Conservation (phyloP, 2,888 invertebrate genomes). For the Yponomeuta sedellus region DNA sequence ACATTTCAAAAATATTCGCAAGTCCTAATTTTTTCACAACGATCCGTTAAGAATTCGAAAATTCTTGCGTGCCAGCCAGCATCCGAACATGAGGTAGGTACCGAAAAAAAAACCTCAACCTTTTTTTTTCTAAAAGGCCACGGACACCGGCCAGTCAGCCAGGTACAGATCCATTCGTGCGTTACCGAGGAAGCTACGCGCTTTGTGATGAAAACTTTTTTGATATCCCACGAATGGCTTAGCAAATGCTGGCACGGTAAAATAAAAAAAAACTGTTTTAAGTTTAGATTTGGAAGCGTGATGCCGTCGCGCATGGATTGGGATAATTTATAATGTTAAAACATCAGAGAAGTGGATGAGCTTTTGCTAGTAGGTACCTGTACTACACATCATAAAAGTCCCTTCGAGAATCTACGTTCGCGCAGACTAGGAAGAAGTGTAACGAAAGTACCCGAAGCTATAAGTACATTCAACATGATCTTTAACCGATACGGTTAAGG, state of each 20-base stretch:
- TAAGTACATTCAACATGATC: too few relatives aligned
- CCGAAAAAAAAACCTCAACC: neutral
- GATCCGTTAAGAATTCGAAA: neutral
- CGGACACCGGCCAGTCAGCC: neutral
- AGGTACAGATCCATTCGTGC: conserved; percentile 1
- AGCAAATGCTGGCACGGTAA: neutral
- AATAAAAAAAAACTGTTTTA: neutral
- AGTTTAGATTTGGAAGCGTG: neutral
- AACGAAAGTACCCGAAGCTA: too few relatives aligned
- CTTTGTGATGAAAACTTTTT: neutral
- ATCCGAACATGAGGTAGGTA: neutral
- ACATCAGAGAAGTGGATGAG: neutral
- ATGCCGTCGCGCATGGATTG: neutral
- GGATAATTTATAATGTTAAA: neutral
- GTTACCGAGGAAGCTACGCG: neutral
- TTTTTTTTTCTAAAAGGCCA: neutral
- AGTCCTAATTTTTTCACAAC: neutral
- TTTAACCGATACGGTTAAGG: too few relatives aligned
- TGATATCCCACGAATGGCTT: neutral
- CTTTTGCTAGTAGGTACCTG: neutral
- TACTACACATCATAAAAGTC: too few relatives aligned
- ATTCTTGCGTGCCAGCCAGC: neutral
- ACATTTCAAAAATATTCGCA: neutral
- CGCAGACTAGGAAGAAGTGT: too few relatives aligned
- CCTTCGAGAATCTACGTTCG: too few relatives aligned